Percentiles rank a stretch among this genome's conserved stretches.
phyloP scores from a whole-genome alignment of 2,888 invertebrate species.

The Rotaria sp. region DNA sequence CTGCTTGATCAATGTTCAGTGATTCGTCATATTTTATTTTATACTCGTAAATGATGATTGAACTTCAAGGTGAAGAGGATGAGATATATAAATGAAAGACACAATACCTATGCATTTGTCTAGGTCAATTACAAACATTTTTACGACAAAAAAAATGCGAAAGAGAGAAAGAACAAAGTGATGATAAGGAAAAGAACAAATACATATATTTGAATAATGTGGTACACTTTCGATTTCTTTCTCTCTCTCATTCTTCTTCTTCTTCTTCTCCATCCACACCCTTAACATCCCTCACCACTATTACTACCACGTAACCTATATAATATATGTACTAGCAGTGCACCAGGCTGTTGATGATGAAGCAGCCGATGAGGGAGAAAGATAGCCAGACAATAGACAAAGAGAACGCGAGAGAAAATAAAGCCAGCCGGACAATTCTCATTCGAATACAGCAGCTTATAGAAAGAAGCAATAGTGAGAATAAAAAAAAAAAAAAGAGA shows the following conservation, averaged over 20 bases:
- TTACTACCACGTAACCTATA: not conserved
- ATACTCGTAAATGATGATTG: not conserved
- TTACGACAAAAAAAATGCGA: not conserved
- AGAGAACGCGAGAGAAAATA: not conserved
- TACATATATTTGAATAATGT: not conserved
- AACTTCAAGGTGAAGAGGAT: not conserved
- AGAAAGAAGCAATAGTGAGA: not conserved
- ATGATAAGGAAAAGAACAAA: conserved; percentile 13
- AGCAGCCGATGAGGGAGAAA: conserved; percentile 8
- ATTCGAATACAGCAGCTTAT: not conserved
- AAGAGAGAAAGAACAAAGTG: not conserved
- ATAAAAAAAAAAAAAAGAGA: not conserved
- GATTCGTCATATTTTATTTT: not conserved
- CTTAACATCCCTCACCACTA: not conserved
- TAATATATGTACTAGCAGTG: not conserved
- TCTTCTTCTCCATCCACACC: not conserved
- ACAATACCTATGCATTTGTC: not conserved
- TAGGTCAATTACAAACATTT: not conserved
- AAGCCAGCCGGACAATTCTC: not conserved
- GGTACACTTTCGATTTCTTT: not conserved
- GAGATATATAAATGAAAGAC: not conserved
- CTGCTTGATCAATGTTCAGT: not conserved
- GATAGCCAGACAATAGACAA: not conserved
- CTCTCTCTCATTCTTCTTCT: not conserved
- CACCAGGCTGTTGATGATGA: not conserved